A percentile compares a stretch with the other conserved stretches of the same genome.
Conservation (phyloP, 2,797 vertebrate species). For the Anguilla marmorata region DNA sequence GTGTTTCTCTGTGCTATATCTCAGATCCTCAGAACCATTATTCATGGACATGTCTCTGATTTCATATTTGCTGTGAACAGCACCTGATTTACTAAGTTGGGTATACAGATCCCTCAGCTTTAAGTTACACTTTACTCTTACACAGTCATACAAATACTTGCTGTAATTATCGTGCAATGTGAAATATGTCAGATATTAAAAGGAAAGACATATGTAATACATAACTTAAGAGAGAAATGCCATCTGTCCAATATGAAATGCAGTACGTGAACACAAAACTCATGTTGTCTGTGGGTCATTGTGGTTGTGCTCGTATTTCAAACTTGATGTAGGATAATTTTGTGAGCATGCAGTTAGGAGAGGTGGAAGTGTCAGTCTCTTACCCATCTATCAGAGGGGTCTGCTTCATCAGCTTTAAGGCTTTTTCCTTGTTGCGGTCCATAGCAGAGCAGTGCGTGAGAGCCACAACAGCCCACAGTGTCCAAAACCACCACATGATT, state of each 20-base stretch:
- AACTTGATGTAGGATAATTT: background rate
- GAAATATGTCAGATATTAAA: background rate
- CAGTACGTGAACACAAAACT: background rate
- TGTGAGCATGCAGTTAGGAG: background rate
- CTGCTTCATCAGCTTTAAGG: conserved; percentile 68
- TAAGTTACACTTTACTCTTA: background rate
- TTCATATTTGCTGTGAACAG: background rate
- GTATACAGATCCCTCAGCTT: background rate
- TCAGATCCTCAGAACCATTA: background rate
- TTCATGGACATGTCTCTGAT: background rate
- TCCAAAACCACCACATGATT: conserved; percentile 35
- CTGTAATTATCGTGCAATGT: background rate
- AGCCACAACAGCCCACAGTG: conserved; percentile 47
- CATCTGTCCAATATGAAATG: background rate
- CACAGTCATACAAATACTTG: background rate
- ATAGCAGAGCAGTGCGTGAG: conserved; percentile 33
- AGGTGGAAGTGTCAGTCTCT: conserved; percentile 38
- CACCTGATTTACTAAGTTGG: background rate
- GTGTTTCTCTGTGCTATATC: background rate
- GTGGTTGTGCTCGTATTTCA: background rate
- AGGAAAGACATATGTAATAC: no score
- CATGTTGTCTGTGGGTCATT: background rate
- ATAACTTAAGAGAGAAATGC: background rate
- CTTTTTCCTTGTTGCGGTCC: conserved; percentile 52
- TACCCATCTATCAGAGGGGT: conserved; percentile 78